Percentiles rank a stretch among this genome's conserved stretches.
Evolutionary conservation across 2,113 vertebrate species (phyloP).

Genomic region (Mirounga angustirostris): DNA sequence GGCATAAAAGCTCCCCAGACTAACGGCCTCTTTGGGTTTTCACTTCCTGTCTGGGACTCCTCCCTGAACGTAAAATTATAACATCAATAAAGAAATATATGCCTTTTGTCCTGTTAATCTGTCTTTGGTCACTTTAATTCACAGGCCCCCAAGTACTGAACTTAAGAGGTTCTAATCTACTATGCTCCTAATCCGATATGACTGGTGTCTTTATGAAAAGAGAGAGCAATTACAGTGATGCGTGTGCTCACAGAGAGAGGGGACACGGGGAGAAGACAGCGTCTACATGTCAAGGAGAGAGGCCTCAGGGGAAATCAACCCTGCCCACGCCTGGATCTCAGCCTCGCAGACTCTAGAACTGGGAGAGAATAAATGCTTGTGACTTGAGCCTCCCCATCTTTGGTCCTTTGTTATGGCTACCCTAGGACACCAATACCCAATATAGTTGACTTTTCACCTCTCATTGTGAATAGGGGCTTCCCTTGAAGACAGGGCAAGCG

Average conservation of each 20-base stretch:
- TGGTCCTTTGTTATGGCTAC: too few species aligned
- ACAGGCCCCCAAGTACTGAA: fast-evolving
- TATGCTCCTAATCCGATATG: fast-evolving
- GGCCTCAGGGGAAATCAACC: background rate
- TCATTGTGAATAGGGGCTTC: background rate
- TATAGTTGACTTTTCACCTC: background rate
- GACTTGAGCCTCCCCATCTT: background rate
- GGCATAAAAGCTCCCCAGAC: fast-evolving
- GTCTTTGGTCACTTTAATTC: background rate
- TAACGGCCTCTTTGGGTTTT: fast-evolving
- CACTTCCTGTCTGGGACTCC: background rate
- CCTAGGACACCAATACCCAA: background rate
- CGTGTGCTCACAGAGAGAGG: background rate
- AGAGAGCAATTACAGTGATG: background rate
- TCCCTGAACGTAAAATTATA: fast-evolving
- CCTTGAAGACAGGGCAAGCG: background rate
- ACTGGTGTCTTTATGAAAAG: background rate
- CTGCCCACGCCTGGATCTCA: fast-evolving
- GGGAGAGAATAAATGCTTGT: background rate
- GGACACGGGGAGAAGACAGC: fast-evolving
- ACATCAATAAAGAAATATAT: fast-evolving
- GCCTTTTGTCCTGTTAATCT: too few species aligned
- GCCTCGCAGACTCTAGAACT: too few species aligned
- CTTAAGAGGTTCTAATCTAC: background rate
- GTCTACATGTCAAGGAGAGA: fast-evolving